Conservation (phyloP, 2,113 vertebrate genomes). For the Sylvilagus bachmani region DNA sequence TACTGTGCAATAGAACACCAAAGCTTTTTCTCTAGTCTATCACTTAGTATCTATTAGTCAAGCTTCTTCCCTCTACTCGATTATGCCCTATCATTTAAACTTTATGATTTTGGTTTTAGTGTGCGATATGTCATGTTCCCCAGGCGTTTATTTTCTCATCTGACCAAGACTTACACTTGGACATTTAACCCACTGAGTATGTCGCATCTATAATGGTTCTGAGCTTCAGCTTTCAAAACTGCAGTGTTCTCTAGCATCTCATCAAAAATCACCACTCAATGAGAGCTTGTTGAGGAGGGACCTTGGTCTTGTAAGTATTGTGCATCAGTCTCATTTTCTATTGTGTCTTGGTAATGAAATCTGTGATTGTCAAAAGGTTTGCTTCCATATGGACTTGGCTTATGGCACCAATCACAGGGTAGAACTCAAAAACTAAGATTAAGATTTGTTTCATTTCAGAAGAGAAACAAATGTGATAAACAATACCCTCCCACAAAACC, state of each 20-base stretch:
- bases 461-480: constrained; percentile 47
- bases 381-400: not conserved
- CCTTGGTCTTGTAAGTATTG: not conserved
- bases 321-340: constrained; percentile 53
- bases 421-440: constrained; percentile 40
- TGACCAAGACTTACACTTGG: constrained; percentile 15
- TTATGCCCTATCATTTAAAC: not conserved
- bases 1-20: too few species aligned
- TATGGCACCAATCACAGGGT: constrained; percentile 53
- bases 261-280: constrained; percentile 41
- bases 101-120: constrained; percentile 29
- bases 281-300: constrained; percentile 55
- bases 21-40: too few species aligned
- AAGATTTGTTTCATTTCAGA: constrained; percentile 59
- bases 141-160: constrained; percentile 10
- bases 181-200: not conserved
- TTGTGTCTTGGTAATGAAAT: constrained; percentile 63
- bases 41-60: too few species aligned
- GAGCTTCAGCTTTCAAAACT: constrained; percentile 49
- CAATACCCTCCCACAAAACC: constrained; percentile 37
- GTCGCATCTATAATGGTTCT: not conserved
- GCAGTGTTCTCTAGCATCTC: constrained; percentile 42
- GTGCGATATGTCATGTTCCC: constrained; percentile 9
- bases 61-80: too few species aligned
- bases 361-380: constrained; percentile 55